A percentile compares a stretch with the other conserved stretches of the same genome.
Evolutionary conservation across 2,888 invertebrate species (phyloP).

Genomic region (Eulithis prunata): DNA sequence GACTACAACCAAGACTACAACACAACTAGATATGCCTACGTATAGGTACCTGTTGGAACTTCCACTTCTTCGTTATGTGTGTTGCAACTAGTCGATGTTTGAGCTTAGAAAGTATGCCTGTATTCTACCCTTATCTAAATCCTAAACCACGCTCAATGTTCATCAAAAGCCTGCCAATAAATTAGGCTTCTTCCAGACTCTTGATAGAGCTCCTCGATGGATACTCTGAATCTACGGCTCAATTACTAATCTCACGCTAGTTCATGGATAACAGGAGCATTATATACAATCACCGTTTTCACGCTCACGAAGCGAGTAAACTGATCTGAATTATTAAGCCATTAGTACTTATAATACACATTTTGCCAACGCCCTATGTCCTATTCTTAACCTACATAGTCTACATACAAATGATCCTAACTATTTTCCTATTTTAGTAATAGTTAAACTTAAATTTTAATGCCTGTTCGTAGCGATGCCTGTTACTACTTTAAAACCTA

Average conservation of each 20-base stretch:
- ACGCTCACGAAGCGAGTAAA: too few relatives aligned
- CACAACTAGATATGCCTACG: not conserved
- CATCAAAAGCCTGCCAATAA: constrained; percentile 56
- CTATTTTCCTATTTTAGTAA: not conserved
- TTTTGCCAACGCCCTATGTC: too few relatives aligned
- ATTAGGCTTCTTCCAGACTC: constrained; percentile 59
- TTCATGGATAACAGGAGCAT: constrained; percentile 27
- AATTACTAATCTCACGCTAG: constrained; percentile 45
- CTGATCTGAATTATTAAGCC: too few relatives aligned
- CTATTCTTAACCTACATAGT: not conserved
- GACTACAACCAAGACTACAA: too few relatives aligned
- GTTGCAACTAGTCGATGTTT: too few relatives aligned
- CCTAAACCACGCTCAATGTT: constrained; percentile 45
- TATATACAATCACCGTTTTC: not conserved
- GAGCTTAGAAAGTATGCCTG: not conserved
- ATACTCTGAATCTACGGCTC: constrained; percentile 55
- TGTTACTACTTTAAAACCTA: constrained; percentile 22
- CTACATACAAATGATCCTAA: not conserved
- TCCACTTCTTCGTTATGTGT: too few relatives aligned
- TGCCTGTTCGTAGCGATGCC: constrained; percentile 23
- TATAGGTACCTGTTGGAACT: not conserved
- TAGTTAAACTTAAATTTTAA: constrained; percentile 1
- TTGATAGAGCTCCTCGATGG: constrained; percentile 42
- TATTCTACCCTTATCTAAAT: constrained; percentile 1
- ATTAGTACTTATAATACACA: too few relatives aligned